These are phyloP conservation scores for Petrophora chlorosata DNA, from an alignment of 2,888 invertebrate species.

Conservation along the genomic window DNA sequence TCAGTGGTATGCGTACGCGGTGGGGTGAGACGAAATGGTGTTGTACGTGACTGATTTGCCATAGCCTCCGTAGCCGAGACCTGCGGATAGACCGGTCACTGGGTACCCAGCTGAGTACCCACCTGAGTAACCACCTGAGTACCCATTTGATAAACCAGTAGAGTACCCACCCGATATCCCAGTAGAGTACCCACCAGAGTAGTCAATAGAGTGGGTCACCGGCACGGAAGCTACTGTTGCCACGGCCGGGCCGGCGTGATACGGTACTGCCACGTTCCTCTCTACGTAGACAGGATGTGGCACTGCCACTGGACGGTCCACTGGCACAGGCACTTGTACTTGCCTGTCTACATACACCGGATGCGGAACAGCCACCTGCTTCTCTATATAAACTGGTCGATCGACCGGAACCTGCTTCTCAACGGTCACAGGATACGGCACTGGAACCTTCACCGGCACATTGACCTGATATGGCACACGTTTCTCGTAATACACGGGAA, in stretches of 20 bases:
- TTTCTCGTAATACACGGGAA: constrained; percentile 76
- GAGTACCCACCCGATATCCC: constrained; percentile 10
- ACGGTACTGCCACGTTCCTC: constrained; percentile 53
- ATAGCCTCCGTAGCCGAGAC: constrained; percentile 16
- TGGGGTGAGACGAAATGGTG: constrained; percentile 26
- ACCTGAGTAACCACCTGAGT: constrained; percentile 10
- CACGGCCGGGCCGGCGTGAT: constrained; percentile 27
- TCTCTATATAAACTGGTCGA: constrained; percentile 84
- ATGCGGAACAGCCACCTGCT: constrained; percentile 76
- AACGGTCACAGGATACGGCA: constrained; percentile 85
- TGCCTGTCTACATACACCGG: constrained; percentile 83
- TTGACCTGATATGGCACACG: constrained; percentile 78
- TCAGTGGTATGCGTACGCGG: constrained; percentile 22
- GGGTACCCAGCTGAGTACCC: constrained; percentile 3
- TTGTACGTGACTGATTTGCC: constrained; percentile 32
- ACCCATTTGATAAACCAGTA: constrained; percentile 15
- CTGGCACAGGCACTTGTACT: constrained; percentile 84
- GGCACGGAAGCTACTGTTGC: constrained; percentile 26
- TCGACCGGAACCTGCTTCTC: constrained; percentile 83
- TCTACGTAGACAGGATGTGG: constrained; percentile 66
- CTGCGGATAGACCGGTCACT: not conserved
- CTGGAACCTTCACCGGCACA: constrained; percentile 81
- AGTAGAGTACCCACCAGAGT: constrained; percentile 13
- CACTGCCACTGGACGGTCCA: constrained; percentile 80
- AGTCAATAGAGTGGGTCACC: constrained; percentile 12